Conservation (phyloP, 2,888 invertebrate genomes). For the Rutpela maculata region DNA sequence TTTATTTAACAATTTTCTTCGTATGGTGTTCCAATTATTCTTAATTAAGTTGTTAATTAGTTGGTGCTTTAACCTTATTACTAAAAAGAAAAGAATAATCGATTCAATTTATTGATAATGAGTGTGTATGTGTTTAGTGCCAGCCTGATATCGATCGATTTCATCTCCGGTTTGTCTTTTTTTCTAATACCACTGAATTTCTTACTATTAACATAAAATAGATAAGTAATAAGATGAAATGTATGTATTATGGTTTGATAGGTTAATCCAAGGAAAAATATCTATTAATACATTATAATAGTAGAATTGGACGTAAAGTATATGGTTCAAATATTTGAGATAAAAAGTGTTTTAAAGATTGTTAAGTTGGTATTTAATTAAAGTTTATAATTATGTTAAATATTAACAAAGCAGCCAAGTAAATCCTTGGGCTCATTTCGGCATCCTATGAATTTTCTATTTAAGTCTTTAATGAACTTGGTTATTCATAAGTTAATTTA, state of each 20-base stretch:
- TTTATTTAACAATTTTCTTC: constrained; percentile 7
- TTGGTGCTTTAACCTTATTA: constrained; percentile 13
- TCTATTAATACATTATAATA: background rate
- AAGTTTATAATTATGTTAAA: too few relatives aligned
- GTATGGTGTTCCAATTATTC: constrained; percentile 18
- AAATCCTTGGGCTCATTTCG: too few relatives aligned
- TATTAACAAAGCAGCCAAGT: too few relatives aligned
- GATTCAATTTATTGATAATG: constrained; percentile 15
- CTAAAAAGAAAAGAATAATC: constrained; percentile 4
- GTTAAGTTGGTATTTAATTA: too few relatives aligned
- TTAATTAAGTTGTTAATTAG: constrained; percentile 24
- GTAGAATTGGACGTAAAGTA: too few relatives aligned
- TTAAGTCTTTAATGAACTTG: too few relatives aligned
- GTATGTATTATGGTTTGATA: background rate
- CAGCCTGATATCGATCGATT: background rate
- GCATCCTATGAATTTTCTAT: too few relatives aligned
- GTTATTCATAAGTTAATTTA: too few relatives aligned
- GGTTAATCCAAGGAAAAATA: background rate
- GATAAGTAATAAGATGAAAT: background rate
- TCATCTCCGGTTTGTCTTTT: background rate
- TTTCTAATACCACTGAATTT: background rate
- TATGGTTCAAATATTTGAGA: too few relatives aligned
- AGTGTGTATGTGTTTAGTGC: background rate
- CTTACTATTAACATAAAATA: background rate
- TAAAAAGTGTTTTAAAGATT: too few relatives aligned